Conservation (phyloP, 1,140 invertebrate genomes). For the Eufriesea mexicana region DNA sequence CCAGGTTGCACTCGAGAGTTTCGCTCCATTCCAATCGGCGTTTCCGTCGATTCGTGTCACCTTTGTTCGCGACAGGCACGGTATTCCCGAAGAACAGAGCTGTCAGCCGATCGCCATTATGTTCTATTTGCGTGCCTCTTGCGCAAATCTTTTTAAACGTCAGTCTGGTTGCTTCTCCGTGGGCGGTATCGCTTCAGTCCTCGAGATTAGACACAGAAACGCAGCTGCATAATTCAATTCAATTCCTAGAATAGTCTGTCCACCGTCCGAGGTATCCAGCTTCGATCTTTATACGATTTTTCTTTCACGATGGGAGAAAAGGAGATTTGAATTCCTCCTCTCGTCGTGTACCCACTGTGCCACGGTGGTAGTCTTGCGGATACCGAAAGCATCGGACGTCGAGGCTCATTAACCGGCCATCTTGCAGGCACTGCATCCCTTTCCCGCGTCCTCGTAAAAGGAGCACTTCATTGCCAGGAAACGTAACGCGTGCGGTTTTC, state of each 20-base stretch:
- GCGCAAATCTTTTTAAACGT: conserved; percentile 10
- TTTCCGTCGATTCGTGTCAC: not conserved
- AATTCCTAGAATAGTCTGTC: not conserved
- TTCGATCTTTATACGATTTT: not conserved
- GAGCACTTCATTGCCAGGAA: conserved; percentile 42
- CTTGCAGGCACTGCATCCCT: not conserved
- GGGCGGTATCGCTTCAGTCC: conserved; percentile 1
- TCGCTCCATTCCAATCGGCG: not conserved
- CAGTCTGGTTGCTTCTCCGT: conserved; percentile 12
- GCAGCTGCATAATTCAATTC: not conserved
- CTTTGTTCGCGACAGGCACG: not conserved
- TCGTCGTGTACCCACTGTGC: no score
- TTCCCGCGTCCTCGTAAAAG: conserved; percentile 42
- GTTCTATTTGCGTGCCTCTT: not conserved
- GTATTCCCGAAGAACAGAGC: not conserved
- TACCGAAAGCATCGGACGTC: not conserved
- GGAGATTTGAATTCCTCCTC: not conserved
- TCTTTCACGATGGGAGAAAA: not conserved
- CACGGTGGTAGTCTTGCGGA: no score
- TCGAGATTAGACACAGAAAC: not conserved
- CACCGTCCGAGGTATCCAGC: not conserved
- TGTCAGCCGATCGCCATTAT: not conserved
- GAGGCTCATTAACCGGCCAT: not conserved
- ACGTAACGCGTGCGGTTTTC: conserved; percentile 36
- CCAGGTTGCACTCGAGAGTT: no score